Conservation (phyloP, 2,113 vertebrate species). For the Thamnophis sirtalis region DNA sequence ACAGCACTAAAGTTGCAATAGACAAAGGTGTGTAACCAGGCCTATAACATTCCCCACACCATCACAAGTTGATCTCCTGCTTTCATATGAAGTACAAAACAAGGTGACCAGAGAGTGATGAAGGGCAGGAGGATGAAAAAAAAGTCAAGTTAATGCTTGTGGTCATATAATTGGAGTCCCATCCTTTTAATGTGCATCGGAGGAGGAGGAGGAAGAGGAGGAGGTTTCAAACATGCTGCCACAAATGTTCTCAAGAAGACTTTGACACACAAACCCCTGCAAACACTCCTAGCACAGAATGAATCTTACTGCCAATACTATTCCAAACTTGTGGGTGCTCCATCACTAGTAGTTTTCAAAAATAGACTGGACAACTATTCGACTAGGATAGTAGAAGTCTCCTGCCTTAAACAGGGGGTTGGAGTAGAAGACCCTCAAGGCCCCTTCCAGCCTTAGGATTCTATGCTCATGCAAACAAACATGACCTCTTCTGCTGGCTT, state of each 20-base stretch:
- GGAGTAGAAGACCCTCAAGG: no score
- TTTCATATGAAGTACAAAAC: not conserved
- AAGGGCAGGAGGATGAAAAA: not conserved
- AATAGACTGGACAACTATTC: no score
- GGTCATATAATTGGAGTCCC: not conserved
- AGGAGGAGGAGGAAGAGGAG: no score
- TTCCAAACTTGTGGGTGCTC: not conserved
- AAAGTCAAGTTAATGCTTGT: not conserved
- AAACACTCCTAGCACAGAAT: not conserved
- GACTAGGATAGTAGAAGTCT: no score
- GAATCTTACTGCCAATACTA: not conserved
- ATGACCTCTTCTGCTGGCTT: not conserved
- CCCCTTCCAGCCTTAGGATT: no score
- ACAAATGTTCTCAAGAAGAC: not conserved
- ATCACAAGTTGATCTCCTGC: not conserved
- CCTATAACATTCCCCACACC: not conserved
- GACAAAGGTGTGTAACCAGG: not conserved
- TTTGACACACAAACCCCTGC: not conserved
- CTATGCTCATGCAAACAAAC: not conserved
- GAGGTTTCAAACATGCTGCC: not conserved
- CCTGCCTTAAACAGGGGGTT: no score
- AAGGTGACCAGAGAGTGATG: not conserved
- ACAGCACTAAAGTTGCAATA: not conserved
- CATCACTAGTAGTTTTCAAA: no score
- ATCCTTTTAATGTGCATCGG: not conserved